Base-by-base conservation (phyloP, 2,888 invertebrate genomes). In the Eupithecia exiguata region DNA sequence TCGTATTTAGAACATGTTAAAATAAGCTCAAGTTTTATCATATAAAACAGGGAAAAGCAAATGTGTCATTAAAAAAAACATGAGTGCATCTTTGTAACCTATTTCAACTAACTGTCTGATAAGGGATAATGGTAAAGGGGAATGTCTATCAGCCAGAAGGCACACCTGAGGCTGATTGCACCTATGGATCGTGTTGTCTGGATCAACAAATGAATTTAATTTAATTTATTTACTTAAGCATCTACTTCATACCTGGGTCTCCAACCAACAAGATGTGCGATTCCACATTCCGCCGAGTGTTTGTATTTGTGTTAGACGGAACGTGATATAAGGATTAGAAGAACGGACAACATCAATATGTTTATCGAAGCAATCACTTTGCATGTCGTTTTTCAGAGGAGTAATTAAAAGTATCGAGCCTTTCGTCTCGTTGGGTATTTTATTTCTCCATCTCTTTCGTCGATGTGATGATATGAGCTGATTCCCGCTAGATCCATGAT, bases 261-360 rank as follows among this genome's bases (percentile, higher is more conserved):
- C 12, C 58, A 53, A 53, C 21, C 10, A 21, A 53, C 3, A 25
- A 58, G 58, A 40, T 25, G 66, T 43, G 66, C 66, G 25, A 40
- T 21, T 6, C 6, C 21, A 40, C 40, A 30, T 49, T 10, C 68
- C 68, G 18, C 30, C 14, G 35, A 69, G 65, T 72, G 35, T 58
- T 46, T 92, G 89, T 92, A 91, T 92, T 91, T 91, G 91, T 91
- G 89, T 91, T 90, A 92, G 90, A 86, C 88, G 87, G 77, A 81
- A 81, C 81, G 81, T 72, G 80, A 82, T 83, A 83, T 81, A 80
- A 84, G 83, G 85, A 84, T 83, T 84, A 81, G 84, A 83, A 81
- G 82, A 79, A 78, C 77, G 75, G 77, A 78, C 81, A 82, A 82
- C 79, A 76, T 80, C 76, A 81, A 76, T 77, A 71, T 75, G 76